These are phyloP conservation scores for Puma concolor DNA, from an alignment of 2,113 vertebrate genomes.

Conservation along the genomic window DNA sequence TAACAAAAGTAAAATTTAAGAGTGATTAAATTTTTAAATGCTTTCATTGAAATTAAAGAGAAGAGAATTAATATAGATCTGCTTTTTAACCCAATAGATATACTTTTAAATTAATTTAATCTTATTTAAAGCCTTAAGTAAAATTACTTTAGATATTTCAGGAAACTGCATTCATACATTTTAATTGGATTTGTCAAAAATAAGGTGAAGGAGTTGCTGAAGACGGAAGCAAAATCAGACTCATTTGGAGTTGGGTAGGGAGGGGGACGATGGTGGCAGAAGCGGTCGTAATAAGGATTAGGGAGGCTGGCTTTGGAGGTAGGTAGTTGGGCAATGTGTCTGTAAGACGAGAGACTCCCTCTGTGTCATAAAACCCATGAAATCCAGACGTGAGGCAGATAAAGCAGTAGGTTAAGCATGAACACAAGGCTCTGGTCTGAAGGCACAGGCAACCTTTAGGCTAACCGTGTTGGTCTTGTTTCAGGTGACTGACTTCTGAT, in stretches of 20 bases:
- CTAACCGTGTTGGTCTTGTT: not conserved
- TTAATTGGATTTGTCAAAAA: constrained; percentile 2
- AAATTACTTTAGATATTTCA: not conserved
- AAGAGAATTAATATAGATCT: not conserved
- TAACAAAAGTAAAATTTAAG: constrained; percentile 9
- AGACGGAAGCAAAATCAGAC: not conserved
- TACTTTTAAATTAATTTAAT: not conserved
- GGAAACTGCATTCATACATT: not conserved
- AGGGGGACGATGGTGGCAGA: not conserved
- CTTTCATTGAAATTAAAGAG: not conserved
- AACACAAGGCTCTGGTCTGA: not conserved
- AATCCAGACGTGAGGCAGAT: not conserved
- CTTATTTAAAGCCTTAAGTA: not conserved
- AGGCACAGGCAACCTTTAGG: not conserved
- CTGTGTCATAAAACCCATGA: not conserved
- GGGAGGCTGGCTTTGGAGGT: not conserved
- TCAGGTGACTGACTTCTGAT: not conserved
- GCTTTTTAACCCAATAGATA: not conserved
- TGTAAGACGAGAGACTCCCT: not conserved
- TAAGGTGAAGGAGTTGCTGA: not conserved
- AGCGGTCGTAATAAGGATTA: not conserved
- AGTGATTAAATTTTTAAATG: constrained; percentile 1
- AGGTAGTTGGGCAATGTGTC: not conserved
- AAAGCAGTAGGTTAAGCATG: not conserved
- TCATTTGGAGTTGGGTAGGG: not conserved